Conservation (phyloP, 2,113 vertebrate genomes). For the Orthonyx spaldingii region DNA sequence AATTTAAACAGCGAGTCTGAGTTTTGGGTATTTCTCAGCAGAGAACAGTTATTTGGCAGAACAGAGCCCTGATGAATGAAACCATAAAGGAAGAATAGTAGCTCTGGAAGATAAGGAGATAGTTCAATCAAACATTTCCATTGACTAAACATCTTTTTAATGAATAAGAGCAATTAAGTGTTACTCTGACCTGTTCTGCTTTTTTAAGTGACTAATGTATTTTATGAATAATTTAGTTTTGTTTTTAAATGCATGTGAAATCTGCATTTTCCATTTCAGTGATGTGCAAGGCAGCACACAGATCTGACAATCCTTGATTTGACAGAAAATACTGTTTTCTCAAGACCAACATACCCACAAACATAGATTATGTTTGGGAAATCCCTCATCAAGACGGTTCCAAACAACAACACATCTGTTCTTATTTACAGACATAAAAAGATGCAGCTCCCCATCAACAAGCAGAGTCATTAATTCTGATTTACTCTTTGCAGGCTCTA, state of each 20-base stretch:
- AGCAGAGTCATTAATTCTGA: background rate
- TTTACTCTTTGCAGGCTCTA: constrained; percentile 3
- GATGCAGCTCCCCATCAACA: constrained; percentile 4
- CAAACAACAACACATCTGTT: constrained; percentile 54
- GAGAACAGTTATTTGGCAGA: background rate
- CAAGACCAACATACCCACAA: background rate
- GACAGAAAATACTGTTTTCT: constrained; percentile 28
- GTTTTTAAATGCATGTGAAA: background rate
- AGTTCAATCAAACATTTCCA: background rate
- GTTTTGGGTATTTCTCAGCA: background rate
- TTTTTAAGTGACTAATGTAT: background rate
- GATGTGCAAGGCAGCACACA: background rate
- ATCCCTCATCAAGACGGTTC: constrained; percentile 46
- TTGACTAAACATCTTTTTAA: background rate
- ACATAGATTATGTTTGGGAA: constrained; percentile 28
- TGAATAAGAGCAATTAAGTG: background rate
- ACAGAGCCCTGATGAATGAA: background rate
- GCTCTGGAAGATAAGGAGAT: background rate
- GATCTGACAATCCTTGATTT: background rate
- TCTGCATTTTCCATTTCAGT: background rate
- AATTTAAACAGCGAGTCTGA: background rate
- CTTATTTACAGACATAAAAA: constrained; percentile 59
- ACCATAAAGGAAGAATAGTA: background rate
- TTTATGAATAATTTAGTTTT: background rate
- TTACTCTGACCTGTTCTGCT: background rate